Percentiles rank a stretch among this genome's conserved stretches.
Evolutionary conservation across 1,140 invertebrate species (phyloP).

Genomic region (Phthorimaea operculella): DNA sequence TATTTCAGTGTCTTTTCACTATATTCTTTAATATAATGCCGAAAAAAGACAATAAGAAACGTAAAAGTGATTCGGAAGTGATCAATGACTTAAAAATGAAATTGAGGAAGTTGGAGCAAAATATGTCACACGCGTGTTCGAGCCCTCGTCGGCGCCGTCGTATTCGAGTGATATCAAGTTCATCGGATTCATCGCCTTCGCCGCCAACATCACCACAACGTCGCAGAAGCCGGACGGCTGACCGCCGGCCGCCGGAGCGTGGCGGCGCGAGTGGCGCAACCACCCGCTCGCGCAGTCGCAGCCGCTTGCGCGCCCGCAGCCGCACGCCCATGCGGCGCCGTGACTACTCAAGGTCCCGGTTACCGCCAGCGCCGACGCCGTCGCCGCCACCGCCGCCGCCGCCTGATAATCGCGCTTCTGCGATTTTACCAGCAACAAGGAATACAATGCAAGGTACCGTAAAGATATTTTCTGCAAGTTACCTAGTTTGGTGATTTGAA

Average conservation of each 20-base stretch:
- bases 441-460: too few species aligned
- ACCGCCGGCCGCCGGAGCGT: neutral
- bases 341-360: neutral
- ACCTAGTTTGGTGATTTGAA: too few species aligned
- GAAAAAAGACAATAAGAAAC: conserved; percentile 1
- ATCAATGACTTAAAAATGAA: neutral
- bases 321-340: neutral
- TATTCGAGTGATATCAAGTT: conserved; percentile 1
- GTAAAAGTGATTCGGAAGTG: neutral
- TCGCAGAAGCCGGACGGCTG: neutral
- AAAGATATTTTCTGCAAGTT: too few species aligned
- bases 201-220: neutral
- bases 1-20: neutral
- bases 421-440: too few species aligned
- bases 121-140: too few species aligned
- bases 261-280: too few species aligned
- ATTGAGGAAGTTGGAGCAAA: neutral
- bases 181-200: neutral
- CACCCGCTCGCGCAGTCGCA: neutral
- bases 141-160: neutral
- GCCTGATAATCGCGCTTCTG: too few species aligned
- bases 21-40: conserved; percentile 1
- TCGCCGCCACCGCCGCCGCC: neutral
- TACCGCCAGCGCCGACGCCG: neutral
- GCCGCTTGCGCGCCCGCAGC: neutral